These are phyloP conservation scores for Capromys pilorides DNA, from an alignment of 2,797 vertebrate species.

Conservation along the genomic window DNA sequence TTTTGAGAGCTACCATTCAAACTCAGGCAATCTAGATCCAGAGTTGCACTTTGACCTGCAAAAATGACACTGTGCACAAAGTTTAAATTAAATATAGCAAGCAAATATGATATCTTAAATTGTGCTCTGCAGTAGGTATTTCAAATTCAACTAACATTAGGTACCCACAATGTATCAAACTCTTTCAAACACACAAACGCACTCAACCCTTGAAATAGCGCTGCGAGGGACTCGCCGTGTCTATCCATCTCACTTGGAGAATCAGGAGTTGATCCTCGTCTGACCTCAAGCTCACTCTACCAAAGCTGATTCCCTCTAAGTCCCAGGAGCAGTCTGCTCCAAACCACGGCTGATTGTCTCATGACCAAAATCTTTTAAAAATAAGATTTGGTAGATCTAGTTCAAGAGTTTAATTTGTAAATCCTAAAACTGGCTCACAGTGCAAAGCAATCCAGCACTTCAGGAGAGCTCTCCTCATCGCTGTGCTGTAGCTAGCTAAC, in stretches of 20 bases:
- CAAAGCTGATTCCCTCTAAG: neutral
- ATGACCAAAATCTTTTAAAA: neutral
- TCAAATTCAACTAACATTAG: neutral
- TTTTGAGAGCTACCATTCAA: neutral
- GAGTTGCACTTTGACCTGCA: neutral
- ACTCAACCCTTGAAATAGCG: neutral
- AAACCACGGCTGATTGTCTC: neutral
- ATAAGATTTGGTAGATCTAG: neutral
- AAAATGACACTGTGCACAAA: neutral
- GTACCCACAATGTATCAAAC: neutral
- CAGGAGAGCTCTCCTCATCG: neutral
- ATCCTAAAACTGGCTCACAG: neutral
- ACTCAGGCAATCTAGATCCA: neutral
- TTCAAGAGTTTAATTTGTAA: neutral
- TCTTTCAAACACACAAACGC: neutral
- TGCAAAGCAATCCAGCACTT: neutral
- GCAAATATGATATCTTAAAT: neutral
- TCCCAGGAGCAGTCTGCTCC: neutral
- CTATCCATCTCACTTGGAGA: neutral
- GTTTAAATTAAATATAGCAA: neutral
- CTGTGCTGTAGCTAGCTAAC: neutral
- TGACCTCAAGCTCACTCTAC: neutral
- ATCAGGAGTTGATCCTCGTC: neutral
- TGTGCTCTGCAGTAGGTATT: neutral
- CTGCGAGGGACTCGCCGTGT: neutral